Evolutionary conservation across 2,797 vertebrate species (phyloP).

Genomic region (Fringilla coelebs): DNA sequence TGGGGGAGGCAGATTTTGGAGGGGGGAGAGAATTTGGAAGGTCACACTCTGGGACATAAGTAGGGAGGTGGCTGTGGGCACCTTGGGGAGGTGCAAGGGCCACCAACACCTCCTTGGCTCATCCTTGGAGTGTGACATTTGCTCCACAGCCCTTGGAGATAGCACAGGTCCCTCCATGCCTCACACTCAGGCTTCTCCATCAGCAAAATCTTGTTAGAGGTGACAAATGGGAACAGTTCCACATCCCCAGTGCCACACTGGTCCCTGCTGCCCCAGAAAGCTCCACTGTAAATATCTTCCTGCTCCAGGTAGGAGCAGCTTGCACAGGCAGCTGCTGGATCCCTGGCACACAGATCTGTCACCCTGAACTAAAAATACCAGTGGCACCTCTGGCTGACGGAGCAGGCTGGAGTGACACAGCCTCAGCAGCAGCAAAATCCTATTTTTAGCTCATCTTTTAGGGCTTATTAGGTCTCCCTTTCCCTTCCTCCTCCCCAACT

Average conservation of each 20-base stretch:
- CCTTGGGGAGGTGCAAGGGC: background rate
- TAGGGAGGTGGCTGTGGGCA: background rate
- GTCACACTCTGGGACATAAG: background rate
- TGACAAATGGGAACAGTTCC: fast-evolving
- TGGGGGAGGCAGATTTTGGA: background rate
- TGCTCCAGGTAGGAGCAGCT: background rate
- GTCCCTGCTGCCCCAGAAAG: background rate
- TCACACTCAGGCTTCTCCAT: background rate
- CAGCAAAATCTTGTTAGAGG: background rate
- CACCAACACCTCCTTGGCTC: background rate
- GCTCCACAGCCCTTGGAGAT: background rate
- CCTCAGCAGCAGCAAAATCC: background rate
- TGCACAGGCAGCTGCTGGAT: background rate
- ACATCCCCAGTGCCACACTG: fast-evolving
- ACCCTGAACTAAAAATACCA: background rate
- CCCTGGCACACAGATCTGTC: background rate
- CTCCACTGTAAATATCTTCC: background rate
- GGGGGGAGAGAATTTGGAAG: background rate
- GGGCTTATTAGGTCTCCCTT: background rate
- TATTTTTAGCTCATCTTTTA: background rate
- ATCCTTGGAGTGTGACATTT: fast-evolving
- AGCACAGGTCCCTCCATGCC: background rate
- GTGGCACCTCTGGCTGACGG: background rate
- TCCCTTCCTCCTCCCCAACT: background rate
- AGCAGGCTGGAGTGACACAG: background rate